These are phyloP conservation scores for Manis javanica DNA, from an alignment of 2,797 vertebrate genomes.

Conservation along the genomic window DNA sequence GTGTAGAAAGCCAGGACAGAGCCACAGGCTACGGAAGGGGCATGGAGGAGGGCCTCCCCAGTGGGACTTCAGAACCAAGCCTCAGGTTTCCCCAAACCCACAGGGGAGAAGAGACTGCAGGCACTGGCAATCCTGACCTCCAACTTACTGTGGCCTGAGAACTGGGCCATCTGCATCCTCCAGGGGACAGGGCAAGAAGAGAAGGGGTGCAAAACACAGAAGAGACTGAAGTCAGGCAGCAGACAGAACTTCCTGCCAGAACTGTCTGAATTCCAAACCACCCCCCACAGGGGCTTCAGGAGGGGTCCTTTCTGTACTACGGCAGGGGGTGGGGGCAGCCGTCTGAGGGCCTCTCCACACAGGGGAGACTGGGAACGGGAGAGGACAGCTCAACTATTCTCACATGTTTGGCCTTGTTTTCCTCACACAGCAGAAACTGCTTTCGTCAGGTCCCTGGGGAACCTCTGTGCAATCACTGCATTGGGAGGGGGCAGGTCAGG, in stretches of 20 bases:
- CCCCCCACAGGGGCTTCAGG: not conserved
- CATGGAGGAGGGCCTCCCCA: not conserved
- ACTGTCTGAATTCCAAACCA: not conserved
- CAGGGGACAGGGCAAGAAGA: not conserved
- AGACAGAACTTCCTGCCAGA: not conserved
- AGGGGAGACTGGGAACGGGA: not conserved
- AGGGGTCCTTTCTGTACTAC: not conserved
- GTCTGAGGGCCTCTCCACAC: fast-evolving
- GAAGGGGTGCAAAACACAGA: not conserved
- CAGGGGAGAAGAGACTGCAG: not conserved
- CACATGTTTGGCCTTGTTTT: slow-evolving; percentile 2
- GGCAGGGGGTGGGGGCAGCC: not conserved
- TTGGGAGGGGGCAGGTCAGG: not conserved
- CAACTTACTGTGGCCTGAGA: not conserved
- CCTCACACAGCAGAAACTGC: slow-evolving; percentile 52
- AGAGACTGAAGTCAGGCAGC: not conserved
- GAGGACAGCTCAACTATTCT: not conserved
- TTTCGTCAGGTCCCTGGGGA: slow-evolving; percentile 61
- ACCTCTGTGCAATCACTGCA: not conserved
- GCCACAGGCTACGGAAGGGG: not conserved
- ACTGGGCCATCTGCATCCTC: not conserved
- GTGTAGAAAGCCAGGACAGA: not conserved
- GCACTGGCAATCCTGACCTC: not conserved
- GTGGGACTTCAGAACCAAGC: not conserved
- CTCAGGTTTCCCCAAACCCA: not conserved